Evolutionary conservation across 92 coral and sea anemone species (phyloP), one percentile per base, ranked within the genome.

Genomic region (Galaxea fascicularis): DNA sequence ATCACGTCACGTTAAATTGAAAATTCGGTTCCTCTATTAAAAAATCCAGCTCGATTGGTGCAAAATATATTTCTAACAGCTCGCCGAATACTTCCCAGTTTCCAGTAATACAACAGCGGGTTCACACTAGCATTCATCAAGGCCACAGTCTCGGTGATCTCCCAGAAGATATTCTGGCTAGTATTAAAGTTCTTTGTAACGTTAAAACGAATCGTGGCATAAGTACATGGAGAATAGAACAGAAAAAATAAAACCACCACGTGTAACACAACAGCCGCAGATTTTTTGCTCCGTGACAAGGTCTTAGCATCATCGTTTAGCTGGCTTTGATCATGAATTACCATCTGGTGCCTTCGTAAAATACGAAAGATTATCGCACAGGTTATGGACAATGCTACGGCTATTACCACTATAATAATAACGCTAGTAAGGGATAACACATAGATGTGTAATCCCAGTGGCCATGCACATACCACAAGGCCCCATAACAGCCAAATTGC

Each of bases 281-380:
- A 76, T 35, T 76, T 76, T 47, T 68, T 57, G 20, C 69, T 76
- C 0, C 54, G 80, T 30, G 67, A 56, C 5, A 59, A 6, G 4
- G 67, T 18, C 45, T 41, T 76, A 15, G 31, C 31, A 24, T 29
- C 67, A 30, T 52, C 64, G 24, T 76, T 67, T 14, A 75, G 22
- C 15, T 54, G 20, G 20, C 16, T 76, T 76, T 76, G 80, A 57
- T 76, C 67, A 22, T 29, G 46, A 27, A 76, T 76, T 14, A 57
- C 80, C 18, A 4, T 29, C 80, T 57, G 80, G 64, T 76, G 80
- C 30, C 80, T 59, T 17, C 80, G 67, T 59, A 76, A 57, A 35
- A 76, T 76, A 35, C 80, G 80, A 22, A 76, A 76, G 35, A 76
- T 76, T 76, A 56, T 59, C 30, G 80, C 80, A 59, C 68, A 76